phyloP scores from a whole-genome alignment of 2,113 vertebrate species.

The Mustela lutreola region DNA sequence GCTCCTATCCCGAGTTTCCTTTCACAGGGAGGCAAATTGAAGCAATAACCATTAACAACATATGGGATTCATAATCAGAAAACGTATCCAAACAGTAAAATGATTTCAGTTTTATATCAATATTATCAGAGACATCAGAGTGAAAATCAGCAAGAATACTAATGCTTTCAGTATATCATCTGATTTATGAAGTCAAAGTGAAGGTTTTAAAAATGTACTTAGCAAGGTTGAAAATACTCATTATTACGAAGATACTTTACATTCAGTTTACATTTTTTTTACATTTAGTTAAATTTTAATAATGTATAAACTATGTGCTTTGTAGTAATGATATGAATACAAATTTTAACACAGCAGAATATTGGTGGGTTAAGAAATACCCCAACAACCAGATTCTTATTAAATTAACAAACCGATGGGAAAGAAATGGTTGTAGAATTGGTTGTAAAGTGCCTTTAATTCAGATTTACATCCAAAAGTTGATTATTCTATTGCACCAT shows the following conservation, averaged over 20 bases:
- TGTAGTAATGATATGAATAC: background rate
- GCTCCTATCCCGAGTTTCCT: background rate
- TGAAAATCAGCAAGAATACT: background rate
- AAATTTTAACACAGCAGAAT: background rate
- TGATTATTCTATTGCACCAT: background rate
- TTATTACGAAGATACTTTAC: background rate
- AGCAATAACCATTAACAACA: background rate
- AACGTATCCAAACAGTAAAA: background rate
- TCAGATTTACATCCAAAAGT: background rate
- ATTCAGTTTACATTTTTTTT: background rate
- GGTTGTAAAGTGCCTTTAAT: background rate
- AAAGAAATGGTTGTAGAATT: background rate
- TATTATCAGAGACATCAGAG: background rate
- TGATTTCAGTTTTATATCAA: background rate
- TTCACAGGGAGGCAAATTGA: background rate
- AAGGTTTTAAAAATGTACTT: background rate
- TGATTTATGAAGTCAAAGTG: background rate
- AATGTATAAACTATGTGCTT: background rate
- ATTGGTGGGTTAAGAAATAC: background rate
- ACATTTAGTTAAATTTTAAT: background rate
- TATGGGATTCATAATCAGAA: background rate
- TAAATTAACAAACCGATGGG: background rate
- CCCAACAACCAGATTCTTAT: background rate
- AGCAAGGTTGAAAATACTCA: background rate
- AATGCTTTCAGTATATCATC: background rate